phyloP scores from a whole-genome alignment of 2,797 vertebrate species.

The Perdix hodgsoniae region DNA sequence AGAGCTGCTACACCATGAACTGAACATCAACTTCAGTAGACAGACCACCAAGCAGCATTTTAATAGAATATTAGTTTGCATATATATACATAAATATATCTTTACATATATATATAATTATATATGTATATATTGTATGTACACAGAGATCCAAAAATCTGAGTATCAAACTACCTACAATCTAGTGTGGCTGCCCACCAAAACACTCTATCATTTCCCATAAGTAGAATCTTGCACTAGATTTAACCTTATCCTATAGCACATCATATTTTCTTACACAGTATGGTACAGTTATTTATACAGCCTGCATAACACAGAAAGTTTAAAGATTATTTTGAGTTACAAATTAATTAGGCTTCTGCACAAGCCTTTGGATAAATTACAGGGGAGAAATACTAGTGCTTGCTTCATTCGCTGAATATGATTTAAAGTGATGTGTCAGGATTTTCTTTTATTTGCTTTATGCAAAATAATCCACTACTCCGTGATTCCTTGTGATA shows the following conservation, averaged over 20 bases:
- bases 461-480: not conserved
- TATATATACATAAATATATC: not conserved
- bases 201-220: not conserved
- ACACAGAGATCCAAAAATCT: not conserved
- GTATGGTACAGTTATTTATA: not conserved
- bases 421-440: not conserved
- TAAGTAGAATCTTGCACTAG: not conserved
- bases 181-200: not conserved
- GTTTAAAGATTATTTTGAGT: not conserved
- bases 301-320: not conserved
- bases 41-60: not conserved
- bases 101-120: not conserved
- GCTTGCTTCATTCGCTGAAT: not conserved
- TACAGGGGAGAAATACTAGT: not conserved
- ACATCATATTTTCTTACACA: not conserved
- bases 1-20: not conserved
- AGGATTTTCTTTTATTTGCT: not conserved
- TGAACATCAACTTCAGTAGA: not conserved
- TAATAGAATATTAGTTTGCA: not conserved
- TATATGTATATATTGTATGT: not conserved
- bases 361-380: not conserved
- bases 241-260: not conserved
- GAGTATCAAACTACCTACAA: not conserved
- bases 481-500: not conserved
- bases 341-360: not conserved